These are phyloP conservation scores for Amitus sp. DNA, from an alignment of 2,888 invertebrate genomes.

Conservation along the genomic window DNA sequence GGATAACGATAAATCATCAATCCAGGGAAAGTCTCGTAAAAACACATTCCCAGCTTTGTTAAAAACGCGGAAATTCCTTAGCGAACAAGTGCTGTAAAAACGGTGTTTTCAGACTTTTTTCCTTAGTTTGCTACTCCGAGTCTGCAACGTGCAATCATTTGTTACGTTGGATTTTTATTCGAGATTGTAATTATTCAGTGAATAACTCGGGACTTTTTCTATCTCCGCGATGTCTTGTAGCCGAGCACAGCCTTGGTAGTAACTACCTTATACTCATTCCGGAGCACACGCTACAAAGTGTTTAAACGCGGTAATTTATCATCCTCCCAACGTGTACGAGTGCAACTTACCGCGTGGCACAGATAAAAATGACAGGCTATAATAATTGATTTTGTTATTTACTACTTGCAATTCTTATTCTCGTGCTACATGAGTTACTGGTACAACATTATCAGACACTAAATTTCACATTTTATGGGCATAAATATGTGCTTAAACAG, in stretches of 20 bases:
- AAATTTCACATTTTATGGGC: no score
- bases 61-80: conserved; percentile 5
- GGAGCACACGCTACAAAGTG: not conserved
- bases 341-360: not conserved
- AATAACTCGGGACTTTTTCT: not conserved
- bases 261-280: not conserved
- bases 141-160: no score
- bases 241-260: not conserved
- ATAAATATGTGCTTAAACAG: no score
- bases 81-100: no score
- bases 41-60: not conserved
- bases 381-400: no score
- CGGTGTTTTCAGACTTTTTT: not conserved
- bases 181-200: no score
- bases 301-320: not conserved
- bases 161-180: no score
- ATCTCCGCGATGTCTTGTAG: not conserved
- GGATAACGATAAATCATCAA: conserved; percentile 3
- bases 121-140: not conserved
- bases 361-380: not conserved
- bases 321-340: not conserved
- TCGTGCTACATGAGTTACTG: no score
- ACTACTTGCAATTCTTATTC: no score
- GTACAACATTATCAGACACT: no score
- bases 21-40: conserved; percentile 10